These are phyloP conservation scores for Myiopsitta monachus DNA, from an alignment of 2,113 vertebrate species.

Conservation along the genomic window DNA sequence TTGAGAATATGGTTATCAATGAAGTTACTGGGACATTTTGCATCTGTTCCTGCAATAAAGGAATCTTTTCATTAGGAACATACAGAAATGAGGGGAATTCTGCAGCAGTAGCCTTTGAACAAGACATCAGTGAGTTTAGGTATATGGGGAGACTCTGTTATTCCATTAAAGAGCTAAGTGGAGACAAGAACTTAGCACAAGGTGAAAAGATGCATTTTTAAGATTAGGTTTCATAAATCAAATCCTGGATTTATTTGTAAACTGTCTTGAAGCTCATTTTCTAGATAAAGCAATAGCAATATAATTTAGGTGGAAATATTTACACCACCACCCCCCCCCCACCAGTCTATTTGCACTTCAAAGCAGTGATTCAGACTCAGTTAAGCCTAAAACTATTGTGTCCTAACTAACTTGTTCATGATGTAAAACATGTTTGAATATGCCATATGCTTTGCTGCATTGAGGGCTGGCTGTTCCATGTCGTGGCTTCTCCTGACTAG, in stretches of 20 bases:
- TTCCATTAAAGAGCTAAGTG: background rate
- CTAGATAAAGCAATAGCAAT: background rate
- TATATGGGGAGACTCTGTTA: background rate
- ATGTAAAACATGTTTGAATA: background rate
- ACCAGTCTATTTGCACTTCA: background rate
- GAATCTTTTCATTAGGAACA: background rate
- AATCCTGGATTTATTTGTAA: background rate
- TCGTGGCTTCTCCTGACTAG: background rate
- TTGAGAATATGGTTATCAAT: background rate
- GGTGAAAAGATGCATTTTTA: background rate
- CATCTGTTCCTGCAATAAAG: background rate
- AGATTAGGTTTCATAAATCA: background rate
- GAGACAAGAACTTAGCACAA: background rate
- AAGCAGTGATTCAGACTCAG: background rate
- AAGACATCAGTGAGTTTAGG: background rate
- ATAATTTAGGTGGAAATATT: background rate
- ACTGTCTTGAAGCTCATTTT: background rate
- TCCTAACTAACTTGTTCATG: background rate
- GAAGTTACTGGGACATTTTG: background rate
- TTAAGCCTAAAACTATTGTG: background rate
- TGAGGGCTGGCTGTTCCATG: background rate
- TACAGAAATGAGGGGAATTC: background rate
- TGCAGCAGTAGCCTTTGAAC: background rate
- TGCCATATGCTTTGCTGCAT: background rate
- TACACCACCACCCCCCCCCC: rapidly evolving